Conservation (phyloP, 2,888 invertebrate species). For the Rutpela maculata region DNA sequence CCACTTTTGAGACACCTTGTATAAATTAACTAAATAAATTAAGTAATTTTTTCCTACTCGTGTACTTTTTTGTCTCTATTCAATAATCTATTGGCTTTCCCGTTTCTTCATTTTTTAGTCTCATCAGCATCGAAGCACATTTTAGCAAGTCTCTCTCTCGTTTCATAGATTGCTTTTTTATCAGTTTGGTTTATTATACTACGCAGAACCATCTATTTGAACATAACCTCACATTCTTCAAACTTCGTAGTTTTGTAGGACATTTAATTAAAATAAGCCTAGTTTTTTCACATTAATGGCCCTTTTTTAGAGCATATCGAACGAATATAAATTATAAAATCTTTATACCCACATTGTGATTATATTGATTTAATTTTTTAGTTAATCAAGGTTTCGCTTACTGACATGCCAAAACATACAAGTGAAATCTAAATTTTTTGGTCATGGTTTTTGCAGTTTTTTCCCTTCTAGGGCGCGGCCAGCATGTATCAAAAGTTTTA, state of each 20-base stretch:
- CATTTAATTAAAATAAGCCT: neutral
- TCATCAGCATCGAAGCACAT: too few species aligned
- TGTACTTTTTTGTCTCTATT: too few species aligned
- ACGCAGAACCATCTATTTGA: too few species aligned
- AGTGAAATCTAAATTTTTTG: conserved; percentile 4
- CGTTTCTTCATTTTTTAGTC: too few species aligned
- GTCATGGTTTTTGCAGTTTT: conserved; percentile 8
- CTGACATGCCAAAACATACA: neutral
- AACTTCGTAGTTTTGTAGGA: neutral
- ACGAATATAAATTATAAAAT: neutral
- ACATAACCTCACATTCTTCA: neutral
- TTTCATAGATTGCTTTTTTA: too few species aligned
- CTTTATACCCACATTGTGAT: neutral
- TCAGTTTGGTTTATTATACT: too few species aligned
- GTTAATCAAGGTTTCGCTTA: neutral
- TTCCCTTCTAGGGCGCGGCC: neutral
- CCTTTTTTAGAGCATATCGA: neutral
- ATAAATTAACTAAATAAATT: too few species aligned
- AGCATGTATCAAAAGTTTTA: conserved; percentile 7
- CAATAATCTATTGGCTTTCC: too few species aligned
- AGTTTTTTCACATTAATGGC: neutral
- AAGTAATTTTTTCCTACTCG: too few species aligned
- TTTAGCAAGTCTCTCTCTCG: too few species aligned
- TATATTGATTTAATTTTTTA: neutral
- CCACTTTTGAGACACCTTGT: too few species aligned